phyloP scores from a whole-genome alignment of 1,140 invertebrate genomes.

The Zaprionus kolodkinae region DNA sequence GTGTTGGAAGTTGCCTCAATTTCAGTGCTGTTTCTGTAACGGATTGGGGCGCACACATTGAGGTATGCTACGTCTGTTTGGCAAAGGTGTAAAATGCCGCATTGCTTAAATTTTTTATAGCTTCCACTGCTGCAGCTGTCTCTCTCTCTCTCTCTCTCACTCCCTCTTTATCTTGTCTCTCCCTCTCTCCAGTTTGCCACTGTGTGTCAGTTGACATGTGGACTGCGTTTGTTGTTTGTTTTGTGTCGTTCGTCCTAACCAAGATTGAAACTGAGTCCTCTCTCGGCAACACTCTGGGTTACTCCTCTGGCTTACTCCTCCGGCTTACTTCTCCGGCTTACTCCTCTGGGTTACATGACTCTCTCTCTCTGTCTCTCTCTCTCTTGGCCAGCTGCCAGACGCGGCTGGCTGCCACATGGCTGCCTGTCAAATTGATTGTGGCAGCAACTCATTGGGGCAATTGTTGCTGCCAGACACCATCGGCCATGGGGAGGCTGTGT shows the following conservation, averaged over 20 bases:
- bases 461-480: slow-evolving; percentile 45
- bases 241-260: slow-evolving; percentile 18
- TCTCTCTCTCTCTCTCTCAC: background rate
- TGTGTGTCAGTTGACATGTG: slow-evolving; percentile 5
- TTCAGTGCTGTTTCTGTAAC: background rate
- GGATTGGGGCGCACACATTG: background rate
- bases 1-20: background rate
- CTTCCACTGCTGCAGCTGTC: slow-evolving; percentile 37
- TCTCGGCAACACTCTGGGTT: background rate
- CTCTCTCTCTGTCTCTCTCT: slow-evolving; percentile 48
- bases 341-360: background rate
- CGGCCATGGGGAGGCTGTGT: background rate
- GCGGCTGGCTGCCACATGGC: slow-evolving; percentile 53
- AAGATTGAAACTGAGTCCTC: slow-evolving; percentile 27
- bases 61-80: slow-evolving; percentile 23
- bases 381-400: slow-evolving; percentile 46
- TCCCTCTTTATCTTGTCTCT: background rate
- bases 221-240: slow-evolving; percentile 24
- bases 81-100: slow-evolving; percentile 74
- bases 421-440: slow-evolving; percentile 70
- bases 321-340: background rate
- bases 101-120: slow-evolving; percentile 78
- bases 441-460: slow-evolving; percentile 36
- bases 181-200: background rate
- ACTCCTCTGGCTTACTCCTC: background rate